phyloP scores from a whole-genome alignment of 2,888 invertebrate species.

The Drosophila robusta region DNA sequence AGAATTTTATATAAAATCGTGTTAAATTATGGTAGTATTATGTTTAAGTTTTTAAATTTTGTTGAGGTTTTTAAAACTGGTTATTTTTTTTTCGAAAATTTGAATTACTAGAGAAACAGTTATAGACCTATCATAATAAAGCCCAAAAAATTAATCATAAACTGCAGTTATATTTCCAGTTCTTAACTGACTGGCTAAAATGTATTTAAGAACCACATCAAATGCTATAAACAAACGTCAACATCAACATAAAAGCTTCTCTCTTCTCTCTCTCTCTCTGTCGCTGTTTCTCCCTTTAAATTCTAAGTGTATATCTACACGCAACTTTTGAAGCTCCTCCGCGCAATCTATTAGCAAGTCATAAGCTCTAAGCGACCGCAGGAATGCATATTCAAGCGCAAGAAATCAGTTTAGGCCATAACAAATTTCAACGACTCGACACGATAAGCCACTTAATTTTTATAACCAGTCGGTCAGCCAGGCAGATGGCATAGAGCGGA shows the following conservation, averaged over 20 bases:
- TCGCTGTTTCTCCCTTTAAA: background rate
- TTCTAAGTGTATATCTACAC: constrained; percentile 22
- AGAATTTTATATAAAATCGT: too few species aligned
- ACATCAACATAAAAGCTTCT: constrained; percentile 25
- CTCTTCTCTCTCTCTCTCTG: constrained; percentile 2
- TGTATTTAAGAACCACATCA: constrained; percentile 3
- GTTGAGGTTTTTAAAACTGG: too few species aligned
- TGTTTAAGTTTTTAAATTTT: too few species aligned
- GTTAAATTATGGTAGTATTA: too few species aligned
- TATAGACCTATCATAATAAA: too few species aligned
- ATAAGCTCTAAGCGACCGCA: constrained; percentile 24
- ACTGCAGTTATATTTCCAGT: constrained; percentile 6
- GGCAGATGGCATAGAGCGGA: background rate
- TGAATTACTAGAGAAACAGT: too few species aligned
- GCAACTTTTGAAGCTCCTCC: constrained; percentile 22
- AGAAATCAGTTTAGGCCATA: constrained; percentile 46
- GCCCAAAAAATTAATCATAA: background rate
- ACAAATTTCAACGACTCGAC: constrained; percentile 66
- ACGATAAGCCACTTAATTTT: constrained; percentile 75
- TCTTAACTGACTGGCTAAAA: constrained; percentile 41
- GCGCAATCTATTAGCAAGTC: constrained; percentile 45
- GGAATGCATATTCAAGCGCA: constrained; percentile 35
- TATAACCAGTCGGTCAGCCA: constrained; percentile 42
- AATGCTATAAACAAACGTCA: constrained; percentile 24
- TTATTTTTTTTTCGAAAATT: too few species aligned